Percentiles rank a stretch among this genome's conserved stretches.
Conservation (phyloP, 2,888 invertebrate species). For the Amblyjoppa proteus region DNA sequence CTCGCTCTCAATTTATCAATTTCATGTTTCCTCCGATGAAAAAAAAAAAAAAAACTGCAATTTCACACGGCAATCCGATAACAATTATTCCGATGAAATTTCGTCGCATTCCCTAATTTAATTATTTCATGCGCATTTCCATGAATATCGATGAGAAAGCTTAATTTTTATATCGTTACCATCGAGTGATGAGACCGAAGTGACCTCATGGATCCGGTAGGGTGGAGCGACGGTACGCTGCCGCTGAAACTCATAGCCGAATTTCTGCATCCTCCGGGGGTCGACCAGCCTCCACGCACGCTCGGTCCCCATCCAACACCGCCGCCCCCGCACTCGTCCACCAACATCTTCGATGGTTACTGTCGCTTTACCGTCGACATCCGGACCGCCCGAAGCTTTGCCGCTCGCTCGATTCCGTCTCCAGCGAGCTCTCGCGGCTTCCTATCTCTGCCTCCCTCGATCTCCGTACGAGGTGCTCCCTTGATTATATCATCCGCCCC, state of each 20-base stretch:
- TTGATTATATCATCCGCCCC: slow-evolving; percentile 49
- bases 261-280: slow-evolving; percentile 81
- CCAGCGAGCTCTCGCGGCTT: slow-evolving; percentile 13
- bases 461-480: slow-evolving; percentile 35
- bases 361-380: slow-evolving; percentile 56
- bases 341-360: slow-evolving; percentile 77
- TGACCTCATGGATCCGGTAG: slow-evolving; percentile 81
- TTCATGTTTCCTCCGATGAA: background rate
- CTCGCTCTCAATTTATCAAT: background rate
- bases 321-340: slow-evolving; percentile 81
- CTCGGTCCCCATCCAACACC: slow-evolving; percentile 76
- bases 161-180: slow-evolving; percentile 68
- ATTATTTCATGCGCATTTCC: background rate
- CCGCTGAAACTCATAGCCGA: slow-evolving; percentile 83
- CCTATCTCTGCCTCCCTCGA: background rate
- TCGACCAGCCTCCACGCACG: slow-evolving; percentile 81
- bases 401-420: slow-evolving; percentile 32
- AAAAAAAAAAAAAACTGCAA: background rate
- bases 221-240: slow-evolving; percentile 83
- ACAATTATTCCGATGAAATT: background rate
- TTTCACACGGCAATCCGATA: background rate
- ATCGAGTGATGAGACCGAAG: slow-evolving; percentile 82
- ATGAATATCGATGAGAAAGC: background rate
- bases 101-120: background rate
- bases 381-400: slow-evolving; percentile 54